Evolutionary conservation across 2,113 vertebrate species (phyloP).

Genomic region (Neomonachus schauinslandi): DNA sequence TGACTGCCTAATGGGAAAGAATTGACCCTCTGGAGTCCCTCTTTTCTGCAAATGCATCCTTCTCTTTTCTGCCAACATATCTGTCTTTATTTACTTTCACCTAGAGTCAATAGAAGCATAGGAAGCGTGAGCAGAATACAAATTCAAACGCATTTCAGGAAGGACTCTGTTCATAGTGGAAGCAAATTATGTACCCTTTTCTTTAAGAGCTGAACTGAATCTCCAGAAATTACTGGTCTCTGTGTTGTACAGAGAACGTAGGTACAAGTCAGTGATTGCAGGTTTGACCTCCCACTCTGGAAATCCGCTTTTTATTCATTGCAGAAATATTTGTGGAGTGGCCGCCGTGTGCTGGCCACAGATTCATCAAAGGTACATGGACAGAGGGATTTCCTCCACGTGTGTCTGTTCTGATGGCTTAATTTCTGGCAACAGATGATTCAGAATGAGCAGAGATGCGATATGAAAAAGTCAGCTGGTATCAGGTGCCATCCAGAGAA

Average conservation of each 20-base stretch:
- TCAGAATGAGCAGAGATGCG: neutral
- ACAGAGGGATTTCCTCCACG: accelerated
- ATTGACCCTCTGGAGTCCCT: neutral
- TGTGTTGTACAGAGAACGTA: accelerated
- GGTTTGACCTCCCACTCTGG: accelerated
- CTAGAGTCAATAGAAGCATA: neutral
- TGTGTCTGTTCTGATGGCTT: accelerated
- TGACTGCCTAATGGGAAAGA: neutral
- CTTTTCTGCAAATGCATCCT: neutral
- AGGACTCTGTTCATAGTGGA: neutral
- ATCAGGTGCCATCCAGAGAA: neutral
- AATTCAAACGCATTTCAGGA: neutral
- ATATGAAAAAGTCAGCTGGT: accelerated
- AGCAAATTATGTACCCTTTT: neutral
- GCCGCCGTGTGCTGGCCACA: accelerated
- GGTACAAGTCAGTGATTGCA: accelerated
- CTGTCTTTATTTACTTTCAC: neutral
- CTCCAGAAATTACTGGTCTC: neutral
- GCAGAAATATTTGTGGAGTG: neutral
- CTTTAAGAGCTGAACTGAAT: accelerated
- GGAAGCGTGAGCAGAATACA: neutral
- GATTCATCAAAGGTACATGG: accelerated
- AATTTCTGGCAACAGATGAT: accelerated
- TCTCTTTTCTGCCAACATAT: neutral
- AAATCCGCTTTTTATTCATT: accelerated